Base-by-base conservation (phyloP, 2,888 invertebrate species). In the Candidula unifasciata region DNA sequence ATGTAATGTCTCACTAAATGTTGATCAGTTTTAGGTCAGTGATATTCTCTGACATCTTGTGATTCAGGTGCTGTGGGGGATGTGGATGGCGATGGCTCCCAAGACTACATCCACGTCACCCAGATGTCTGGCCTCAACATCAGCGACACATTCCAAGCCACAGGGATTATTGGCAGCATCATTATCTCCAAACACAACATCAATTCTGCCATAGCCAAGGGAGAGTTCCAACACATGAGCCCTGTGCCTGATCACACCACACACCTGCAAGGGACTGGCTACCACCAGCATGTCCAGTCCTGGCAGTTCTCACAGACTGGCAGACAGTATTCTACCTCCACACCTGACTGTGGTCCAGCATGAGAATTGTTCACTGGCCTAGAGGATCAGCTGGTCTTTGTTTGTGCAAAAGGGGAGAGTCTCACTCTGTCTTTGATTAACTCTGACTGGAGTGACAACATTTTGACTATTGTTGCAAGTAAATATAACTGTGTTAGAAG, bases 31-130 rank as follows among this genome's bases (percentile, higher is more conserved):
- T n/a, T n/a, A n/a, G n/a, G n/a, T n/a, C n/a, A n/a, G n/a, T n/a
- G n/a, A n/a, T n/a, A 44, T 13, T 44, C 44, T 44, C 0, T 44
- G 44, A 1, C 44, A 33, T 27, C 24, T 64, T 52, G n/a, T 33
- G 60, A 6, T 71, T 8, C 33, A 85, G 85, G 85, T 57, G 85
- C 82, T n/a, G 66, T 85, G 5, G 82, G 79, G 13, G 85, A 85
- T 73, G 85, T 83, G 6, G 85, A 85, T 83, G 85, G 68, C 13
- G 85, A 85, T 76, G 80, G 85, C 1, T 64, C 37, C 21, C 44
- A 80, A 30, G 85, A 85, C 80, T 84, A 84, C 76, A 68, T 80
- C 33, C 80, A 84, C 24, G 37, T 84, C 1, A 76, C 80, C 6
- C 84, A 84, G 68, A 80, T 84, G 80, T n/a, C 33, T 0, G 84